phyloP scores from a whole-genome alignment of 2,888 invertebrate species.

The Copidosoma aretas region DNA sequence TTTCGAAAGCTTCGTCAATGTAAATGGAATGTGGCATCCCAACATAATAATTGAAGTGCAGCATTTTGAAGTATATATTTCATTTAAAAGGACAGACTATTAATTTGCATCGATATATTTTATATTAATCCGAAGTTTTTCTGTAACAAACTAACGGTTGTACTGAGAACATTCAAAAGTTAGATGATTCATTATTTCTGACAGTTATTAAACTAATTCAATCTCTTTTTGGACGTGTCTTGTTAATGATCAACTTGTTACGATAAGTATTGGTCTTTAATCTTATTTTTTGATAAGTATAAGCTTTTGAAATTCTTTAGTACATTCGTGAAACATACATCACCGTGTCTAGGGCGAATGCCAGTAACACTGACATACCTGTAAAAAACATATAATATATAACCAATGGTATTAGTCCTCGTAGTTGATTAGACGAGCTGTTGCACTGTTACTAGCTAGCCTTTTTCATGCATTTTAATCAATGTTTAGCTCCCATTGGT shows the following conservation, averaged over 20 bases:
- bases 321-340: slow-evolving; percentile 31
- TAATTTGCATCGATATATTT: slow-evolving; percentile 2
- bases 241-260: not conserved
- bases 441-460: slow-evolving; percentile 56
- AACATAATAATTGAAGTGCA: slow-evolving; percentile 51
- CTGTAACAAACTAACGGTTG: slow-evolving; percentile 5
- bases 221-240: not conserved
- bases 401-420: slow-evolving; percentile 60
- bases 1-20: slow-evolving; percentile 62
- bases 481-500: slow-evolving; percentile 51
- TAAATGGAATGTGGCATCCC: slow-evolving; percentile 62
- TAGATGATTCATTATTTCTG: not conserved
- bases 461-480: slow-evolving; percentile 48
- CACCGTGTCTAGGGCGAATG: slow-evolving; percentile 45
- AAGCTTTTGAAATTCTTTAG: slow-evolving; percentile 31
- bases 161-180: slow-evolving; percentile 4
- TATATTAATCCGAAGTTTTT: slow-evolving; percentile 6
- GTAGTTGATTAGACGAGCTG: slow-evolving; percentile 59
- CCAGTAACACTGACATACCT: slow-evolving; percentile 43
- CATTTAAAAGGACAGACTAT: slow-evolving; percentile 1
- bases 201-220: too few species aligned
- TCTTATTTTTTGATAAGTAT: slow-evolving; percentile 10
- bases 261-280: not conserved
- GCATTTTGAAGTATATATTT: slow-evolving; percentile 3
- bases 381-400: slow-evolving; percentile 47